Evolutionary conservation across 2,888 invertebrate genomes (phyloP), one percentile per base, ranked within the genome.

Genomic region (Synanthedon tipuliformis): DNA sequence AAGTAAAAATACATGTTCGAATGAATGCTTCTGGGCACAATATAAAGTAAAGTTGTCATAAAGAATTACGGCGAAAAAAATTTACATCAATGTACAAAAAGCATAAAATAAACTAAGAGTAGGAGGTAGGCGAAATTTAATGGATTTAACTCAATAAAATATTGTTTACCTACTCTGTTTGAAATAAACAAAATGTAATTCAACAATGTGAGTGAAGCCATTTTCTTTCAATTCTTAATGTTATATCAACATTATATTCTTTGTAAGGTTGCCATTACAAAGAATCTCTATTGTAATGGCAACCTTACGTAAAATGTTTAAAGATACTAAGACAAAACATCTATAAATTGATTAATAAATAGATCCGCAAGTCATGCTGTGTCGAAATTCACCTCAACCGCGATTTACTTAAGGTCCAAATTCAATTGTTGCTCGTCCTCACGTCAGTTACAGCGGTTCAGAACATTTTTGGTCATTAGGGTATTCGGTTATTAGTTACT

Each of bases 261-360:
- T 8, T 34, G 34, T 34, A 34, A 50, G 54, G n/a, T n/a, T n/a
- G n/a, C n/a, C n/a, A n/a, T 41, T 34, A 34, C 53, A 12, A 40
- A 52, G 55, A 41, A 40, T 12, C 45, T 54, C 54, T 57, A 58
- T 69, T 75, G 68, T 74, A 71, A 78, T 82, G 81, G 78, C 82
- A 83, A 74, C 78, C 80, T 83, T 81, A 80, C 72, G 57, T 56
- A 51, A 52, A 59, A 66, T 74, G 75, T 75, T 75, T 71, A 68
- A 79, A 81, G 76, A 73, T 68, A 63, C 68, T 66, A 66, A 51
- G 10, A 34, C 10, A 34, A 34, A 34, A 34, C 3, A 34, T 34
- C 34, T 10, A 34, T 34, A 34, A 34, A 34, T 23, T 23, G 23
- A 23, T 23, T 23, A 23, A 23, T 23, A 23, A 23, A 23, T 23